Evolutionary conservation across 2,888 invertebrate species (phyloP), one percentile per base, ranked within the genome.

Genomic region (Saturnia japonica): DNA sequence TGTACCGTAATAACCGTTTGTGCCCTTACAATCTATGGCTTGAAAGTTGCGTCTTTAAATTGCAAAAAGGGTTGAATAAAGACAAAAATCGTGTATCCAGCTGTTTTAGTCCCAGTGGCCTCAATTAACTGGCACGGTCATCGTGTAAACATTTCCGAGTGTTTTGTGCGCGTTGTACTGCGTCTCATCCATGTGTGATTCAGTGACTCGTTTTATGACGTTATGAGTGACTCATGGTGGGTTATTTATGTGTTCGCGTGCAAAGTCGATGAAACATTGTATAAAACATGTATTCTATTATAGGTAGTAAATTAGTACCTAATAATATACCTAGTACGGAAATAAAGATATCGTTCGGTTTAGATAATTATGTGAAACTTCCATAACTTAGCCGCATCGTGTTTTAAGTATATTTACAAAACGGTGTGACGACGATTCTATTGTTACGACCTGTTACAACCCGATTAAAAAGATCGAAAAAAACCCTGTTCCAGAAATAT

Each of bases 191-290:
- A 47, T 22, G 66, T 12, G 42, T 70, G 70, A 70, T 67, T 70
- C 70, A 70, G n/a, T 64, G 19, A n/a, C 60, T 57, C 51, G 9
- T n/a, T 22, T 34, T 69, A 62, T 57, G 57, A 34, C 34, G 2
- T 34, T n/a, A n/a, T 60, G 47, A 68, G 40, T 66, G 70, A 70
- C 64, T 66, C 47, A 16, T 40, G 40, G 22, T 66, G 51, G 34
- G 64, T 70, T 70, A 70, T 70, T 70, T 70, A 70, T 70, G 54
- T 54, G 54, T 16, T 51, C 70, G 16, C 16, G 12, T 54, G 43
- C 54, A 67, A 57, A 62, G 67, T 54, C 67, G 40, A 40, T 19
- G 40, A n/a, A 57, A 40, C 40, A 40, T 2, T 62, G 1, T 19
- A 54, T 9, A 4, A 12, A 60, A 14, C 28, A 57, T 25, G 8